Conservation (phyloP, 1,140 invertebrate genomes). For the Whitmania pigra region DNA sequence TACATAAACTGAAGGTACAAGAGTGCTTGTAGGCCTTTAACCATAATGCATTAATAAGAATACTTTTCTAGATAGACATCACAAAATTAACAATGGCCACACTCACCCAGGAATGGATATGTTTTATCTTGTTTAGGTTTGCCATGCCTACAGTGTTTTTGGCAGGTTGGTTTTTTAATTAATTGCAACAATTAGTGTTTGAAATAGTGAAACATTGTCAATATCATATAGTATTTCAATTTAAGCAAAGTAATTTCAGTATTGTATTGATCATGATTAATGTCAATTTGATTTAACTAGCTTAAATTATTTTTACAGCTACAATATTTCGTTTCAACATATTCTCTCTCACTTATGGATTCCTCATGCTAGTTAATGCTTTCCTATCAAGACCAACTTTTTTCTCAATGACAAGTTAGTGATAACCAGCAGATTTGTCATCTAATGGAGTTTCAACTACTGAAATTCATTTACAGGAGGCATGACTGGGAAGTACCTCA, state of each 20-base stretch:
- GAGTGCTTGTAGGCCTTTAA: no score
- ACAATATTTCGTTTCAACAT: conserved; percentile 67
- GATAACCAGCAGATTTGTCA: no score
- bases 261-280: no score
- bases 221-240: no score
- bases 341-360: conserved; percentile 67
- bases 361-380: conserved; percentile 64
- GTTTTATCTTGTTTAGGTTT: conserved; percentile 9
- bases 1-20: no score
- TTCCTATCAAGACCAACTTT: conserved; percentile 60
- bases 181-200: not conserved
- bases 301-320: conserved; percentile 47
- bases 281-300: no score
- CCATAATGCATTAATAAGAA: no score
- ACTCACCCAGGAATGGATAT: conserved; percentile 8
- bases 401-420: conserved; percentile 54
- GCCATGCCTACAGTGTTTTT: conserved; percentile 1
- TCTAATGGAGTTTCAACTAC: not conserved
- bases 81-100: not conserved
- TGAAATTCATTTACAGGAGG: not conserved
- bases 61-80: no score
- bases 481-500: not conserved
- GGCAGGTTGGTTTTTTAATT: conserved; percentile 1
- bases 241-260: no score
- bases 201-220: not conserved